Evolutionary conservation across 1,140 invertebrate species (phyloP), one percentile per base, ranked within the genome.

Genomic region (Nomia melanderi): DNA sequence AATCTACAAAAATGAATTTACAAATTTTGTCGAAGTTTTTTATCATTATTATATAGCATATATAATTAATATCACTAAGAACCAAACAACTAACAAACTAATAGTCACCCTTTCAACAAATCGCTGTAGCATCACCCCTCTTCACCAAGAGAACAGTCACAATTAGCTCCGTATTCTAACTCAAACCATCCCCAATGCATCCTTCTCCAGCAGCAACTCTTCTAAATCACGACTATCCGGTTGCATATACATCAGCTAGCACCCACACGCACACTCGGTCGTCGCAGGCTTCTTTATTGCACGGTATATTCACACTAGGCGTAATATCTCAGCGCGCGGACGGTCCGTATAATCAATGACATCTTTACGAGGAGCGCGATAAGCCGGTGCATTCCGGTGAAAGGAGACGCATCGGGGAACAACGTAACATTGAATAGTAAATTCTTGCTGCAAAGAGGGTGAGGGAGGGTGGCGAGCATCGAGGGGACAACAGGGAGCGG

Each of bases 271-370:
- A 44, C 63, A 36, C 44, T 27, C 29, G 25, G 59, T 36, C 69
- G 39, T 1, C 11, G 27, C 66, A 44, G 70, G 80, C 80, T 79
- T 84, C 76, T 82, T 85, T 83, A 86, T 86, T 74, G 83, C 81
- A 69, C 59, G 67, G 73, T 81, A 69, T 80, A 85, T 86, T 85
- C 77, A 64, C 70, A 81, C 80, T 67, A 79, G 66, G 70, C 63
- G 80, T 83, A 83, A 80, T 85, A 83, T 84, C 76, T 83, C 60
- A 79, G 70, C 67, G 75, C 54, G 67, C 31, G 83, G 74, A 77
- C 67, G 64, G 60, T 67, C 77, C 71, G 80, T 79, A 83, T 87
- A 82, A 88, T 88, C 86, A 86, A 88, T 88, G 81, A 82, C 83
- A 87, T 80, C 66, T 88, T 88, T 82, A 87, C 83, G 86, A 88